Base-by-base conservation (phyloP, 1,140 invertebrate genomes). In the Philopotamus ludificatus region DNA sequence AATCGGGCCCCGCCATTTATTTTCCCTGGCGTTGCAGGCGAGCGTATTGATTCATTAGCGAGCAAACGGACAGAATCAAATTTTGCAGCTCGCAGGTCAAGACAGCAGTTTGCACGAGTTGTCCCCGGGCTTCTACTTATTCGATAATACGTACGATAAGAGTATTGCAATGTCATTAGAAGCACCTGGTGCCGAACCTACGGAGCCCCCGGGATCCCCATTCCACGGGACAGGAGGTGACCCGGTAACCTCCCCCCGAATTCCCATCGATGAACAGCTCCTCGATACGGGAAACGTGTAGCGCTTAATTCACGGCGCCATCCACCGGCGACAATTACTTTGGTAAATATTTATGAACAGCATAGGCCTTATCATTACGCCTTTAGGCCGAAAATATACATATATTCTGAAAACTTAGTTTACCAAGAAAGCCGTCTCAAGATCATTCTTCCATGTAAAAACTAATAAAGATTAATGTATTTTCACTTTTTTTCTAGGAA, bases 81-180 rank as follows among this genome's bases (percentile, higher is more conserved):
- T n/a, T n/a, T n/a, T n/a, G n/a, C n/a, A n/a, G n/a, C n/a, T n/a
- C n/a, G n/a, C n/a, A n/a, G n/a, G n/a, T n/a, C n/a, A n/a, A n/a
- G n/a, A n/a, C n/a, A n/a, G n/a, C n/a, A n/a, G n/a, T n/a, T n/a
- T n/a, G n/a, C n/a, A n/a, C n/a, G n/a, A n/a, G n/a, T n/a, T 34
- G 12, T 34, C 12, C 28, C 12, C 28, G 28, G n/a, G 4, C 15
- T 3, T 44, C 45, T 49, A 47, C 55, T 65, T 65, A 65, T 59
- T 65, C 59, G 63, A 59, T 65, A 65, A 65, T 50, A 65, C 41
- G 50, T 54, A 55, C 55, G 63, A 39, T 65, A 65, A 65, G 63
- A 65, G 63, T 65, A 65, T 65, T 65, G 63, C 63, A 59, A 65
- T 65, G 63, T 65, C 57, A 49, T 65, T 65, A 65, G 45, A 22